Conservation (phyloP, 2,113 vertebrate species). For the Heteronetta atricapilla region DNA sequence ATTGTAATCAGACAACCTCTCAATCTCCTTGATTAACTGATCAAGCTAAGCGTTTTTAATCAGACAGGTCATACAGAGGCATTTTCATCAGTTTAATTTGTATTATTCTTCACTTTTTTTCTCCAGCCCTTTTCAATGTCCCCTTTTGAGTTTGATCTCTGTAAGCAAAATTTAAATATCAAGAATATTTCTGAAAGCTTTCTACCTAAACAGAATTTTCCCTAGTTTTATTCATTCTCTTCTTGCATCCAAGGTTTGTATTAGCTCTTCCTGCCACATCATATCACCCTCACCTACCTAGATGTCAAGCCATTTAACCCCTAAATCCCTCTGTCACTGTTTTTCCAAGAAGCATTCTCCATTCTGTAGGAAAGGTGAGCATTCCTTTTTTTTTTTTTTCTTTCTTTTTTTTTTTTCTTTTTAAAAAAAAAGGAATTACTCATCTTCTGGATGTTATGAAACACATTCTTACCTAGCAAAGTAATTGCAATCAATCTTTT, state of each 20-base stretch:
- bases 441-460: background rate
- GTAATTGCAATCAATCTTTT: background rate
- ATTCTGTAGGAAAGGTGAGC: background rate
- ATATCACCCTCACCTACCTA: background rate
- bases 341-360: background rate
- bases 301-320: background rate
- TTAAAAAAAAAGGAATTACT: background rate
- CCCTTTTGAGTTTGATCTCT: background rate
- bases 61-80: background rate
- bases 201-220: background rate
- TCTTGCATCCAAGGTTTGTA: background rate
- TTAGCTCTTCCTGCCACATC: background rate
- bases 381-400: background rate
- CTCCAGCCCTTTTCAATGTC: background rate
- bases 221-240: background rate
- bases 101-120: slow-evolving; percentile 12
- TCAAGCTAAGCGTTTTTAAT: slow-evolving; percentile 4
- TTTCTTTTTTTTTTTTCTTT: background rate
- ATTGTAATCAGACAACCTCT: slow-evolving; percentile 12
- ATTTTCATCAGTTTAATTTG: slow-evolving; percentile 30
- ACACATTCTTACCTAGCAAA: background rate
- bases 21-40: slow-evolving; percentile 31
- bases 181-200: background rate
- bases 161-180: slow-evolving; percentile 9
- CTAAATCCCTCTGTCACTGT: background rate